phyloP scores from a whole-genome alignment of 1,140 invertebrate species.

The Nasonia longicornis region DNA sequence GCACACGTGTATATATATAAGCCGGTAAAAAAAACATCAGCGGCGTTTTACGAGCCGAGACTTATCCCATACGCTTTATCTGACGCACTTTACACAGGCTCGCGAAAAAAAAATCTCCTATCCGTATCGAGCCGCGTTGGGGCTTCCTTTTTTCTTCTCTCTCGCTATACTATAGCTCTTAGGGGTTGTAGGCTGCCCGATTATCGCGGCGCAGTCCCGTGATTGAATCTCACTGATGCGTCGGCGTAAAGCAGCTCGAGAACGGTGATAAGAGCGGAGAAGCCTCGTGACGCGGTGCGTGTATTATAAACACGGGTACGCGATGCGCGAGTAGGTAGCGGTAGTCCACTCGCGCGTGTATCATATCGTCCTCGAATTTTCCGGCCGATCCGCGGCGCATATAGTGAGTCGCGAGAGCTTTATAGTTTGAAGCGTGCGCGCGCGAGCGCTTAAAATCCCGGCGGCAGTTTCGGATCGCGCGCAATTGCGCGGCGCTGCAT shows the following conservation, averaged over 20 bases:
- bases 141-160: background rate
- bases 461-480: background rate
- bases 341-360: background rate
- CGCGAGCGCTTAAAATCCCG: background rate
- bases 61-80: background rate
- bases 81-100: conserved; percentile 14
- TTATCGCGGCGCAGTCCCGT: background rate
- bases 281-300: background rate
- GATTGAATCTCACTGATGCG: background rate
- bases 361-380: background rate
- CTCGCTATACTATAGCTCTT: too few relatives aligned
- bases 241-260: background rate
- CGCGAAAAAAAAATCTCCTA: background rate
- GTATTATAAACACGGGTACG: too few relatives aligned
- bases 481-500: background rate
- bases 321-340: too few relatives aligned
- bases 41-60: conserved; percentile 28
- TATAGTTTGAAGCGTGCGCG: background rate
- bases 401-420: background rate
- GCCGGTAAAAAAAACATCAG: background rate
- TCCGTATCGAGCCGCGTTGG: background rate
- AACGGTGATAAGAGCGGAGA: background rate
- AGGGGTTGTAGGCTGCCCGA: background rate
- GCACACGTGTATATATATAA: background rate
- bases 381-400: background rate